Evolutionary conservation across 2,113 vertebrate species (phyloP), one percentile per base, ranked within the genome.

Genomic region (Amphilophus citrinellus): DNA sequence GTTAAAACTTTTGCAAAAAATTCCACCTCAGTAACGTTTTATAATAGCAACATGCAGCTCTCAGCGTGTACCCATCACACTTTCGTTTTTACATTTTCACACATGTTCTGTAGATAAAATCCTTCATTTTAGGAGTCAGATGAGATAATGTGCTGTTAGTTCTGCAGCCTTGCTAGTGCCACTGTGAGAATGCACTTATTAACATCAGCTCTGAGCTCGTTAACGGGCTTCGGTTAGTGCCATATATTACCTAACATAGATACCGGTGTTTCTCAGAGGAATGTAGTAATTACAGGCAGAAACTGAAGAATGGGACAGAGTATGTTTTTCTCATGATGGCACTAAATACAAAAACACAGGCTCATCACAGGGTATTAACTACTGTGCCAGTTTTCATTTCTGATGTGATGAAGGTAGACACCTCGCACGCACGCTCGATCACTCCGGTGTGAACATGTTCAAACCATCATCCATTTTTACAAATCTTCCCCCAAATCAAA

Each of bases 61-160:
- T 53, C 66, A 20, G 32, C 44, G 17, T 20, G 62, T 59, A 35
- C 76, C 39, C 30, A 44, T 79, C 35, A 68, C 20, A 42, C 24
- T 53, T 60, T 66, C 5, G 20, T 42, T 73, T 73, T 77, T 27
- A 27, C 27, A 27, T 27, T 27, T 27, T 27, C 27, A 27, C 8
- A 63, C 37, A 77, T 68, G 62, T 62, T 32, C 39, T 85, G 24
- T 27, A 59, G 44, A 84, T 76, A 57, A 71, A 77, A 76, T 37
- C 13, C 61, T 27, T 76, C 18, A 44, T n/a, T 77, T 58, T 8
- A 18, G 47, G 53, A 18, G 27, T 24, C n/a, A 62, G 56, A 57
- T 35, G 50, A 57, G 27, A 22, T 76, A 22, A 61, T 27, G 27
- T 27, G 6, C 66, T 71, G 17, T 32, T 50, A 22, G 65, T 83